Conservation (phyloP, 2,797 vertebrate species). For the Brotogeris chrysoptera region DNA sequence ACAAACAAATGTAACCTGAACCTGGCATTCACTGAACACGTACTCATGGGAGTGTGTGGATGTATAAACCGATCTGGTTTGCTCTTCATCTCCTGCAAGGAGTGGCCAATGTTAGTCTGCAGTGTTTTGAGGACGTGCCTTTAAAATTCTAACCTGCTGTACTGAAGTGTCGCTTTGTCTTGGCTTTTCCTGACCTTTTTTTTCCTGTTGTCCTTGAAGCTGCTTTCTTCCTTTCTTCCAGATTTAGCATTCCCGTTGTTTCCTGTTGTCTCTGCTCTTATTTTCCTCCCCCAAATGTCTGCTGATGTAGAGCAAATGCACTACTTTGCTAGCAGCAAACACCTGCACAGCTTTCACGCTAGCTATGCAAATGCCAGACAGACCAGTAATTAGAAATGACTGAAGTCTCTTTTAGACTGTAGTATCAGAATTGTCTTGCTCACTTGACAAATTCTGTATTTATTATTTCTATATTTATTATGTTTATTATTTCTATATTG, state of each 20-base stretch:
- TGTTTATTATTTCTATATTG: background rate
- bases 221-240: background rate
- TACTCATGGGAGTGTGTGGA: background rate
- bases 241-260: background rate
- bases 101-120: background rate
- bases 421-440: background rate
- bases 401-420: too few species aligned
- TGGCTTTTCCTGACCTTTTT: background rate
- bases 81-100: background rate
- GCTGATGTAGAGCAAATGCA: background rate
- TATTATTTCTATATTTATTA: background rate
- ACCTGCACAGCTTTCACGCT: background rate
- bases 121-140: background rate
- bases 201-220: background rate
- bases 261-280: background rate
- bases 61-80: background rate
- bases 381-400: background rate
- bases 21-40: background rate
- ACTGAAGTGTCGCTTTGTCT: background rate
- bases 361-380: background rate
- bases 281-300: background rate
- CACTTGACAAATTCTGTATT: background rate
- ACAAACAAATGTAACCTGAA: background rate
- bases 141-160: background rate
- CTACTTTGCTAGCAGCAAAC: background rate